Evolutionary conservation across 2,113 vertebrate species (phyloP).

Genomic region (Cyanoramphus novaezelandiae): DNA sequence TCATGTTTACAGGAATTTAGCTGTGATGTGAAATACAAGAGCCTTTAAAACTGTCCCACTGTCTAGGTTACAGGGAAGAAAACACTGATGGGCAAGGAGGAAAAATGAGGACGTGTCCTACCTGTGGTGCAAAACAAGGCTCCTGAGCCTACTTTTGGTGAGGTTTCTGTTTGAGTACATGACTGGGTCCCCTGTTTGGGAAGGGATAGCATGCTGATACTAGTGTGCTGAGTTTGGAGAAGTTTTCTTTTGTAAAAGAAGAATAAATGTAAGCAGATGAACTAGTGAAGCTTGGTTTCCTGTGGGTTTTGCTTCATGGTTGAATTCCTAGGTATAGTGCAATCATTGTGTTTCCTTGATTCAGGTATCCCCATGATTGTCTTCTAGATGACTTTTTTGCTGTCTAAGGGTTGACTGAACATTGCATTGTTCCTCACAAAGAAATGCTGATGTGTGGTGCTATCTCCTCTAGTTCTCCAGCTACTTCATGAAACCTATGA

Average conservation of each 20-base stretch:
- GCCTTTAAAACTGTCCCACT: not conserved
- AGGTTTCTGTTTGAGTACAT: not conserved
- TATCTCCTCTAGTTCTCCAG: not conserved
- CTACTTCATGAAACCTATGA: not conserved
- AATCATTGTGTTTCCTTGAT: not conserved
- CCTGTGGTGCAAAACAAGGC: not conserved
- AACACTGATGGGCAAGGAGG: not conserved
- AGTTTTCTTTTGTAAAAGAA: not conserved
- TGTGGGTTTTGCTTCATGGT: not conserved
- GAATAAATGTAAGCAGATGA: not conserved
- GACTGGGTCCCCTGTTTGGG: not conserved
- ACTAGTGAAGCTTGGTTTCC: not conserved
- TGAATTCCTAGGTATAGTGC: not conserved
- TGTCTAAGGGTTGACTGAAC: not conserved
- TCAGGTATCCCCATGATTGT: not conserved
- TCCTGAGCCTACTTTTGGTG: not conserved
- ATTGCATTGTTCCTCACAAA: not conserved
- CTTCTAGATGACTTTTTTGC: not conserved
- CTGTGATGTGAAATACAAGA: not conserved
- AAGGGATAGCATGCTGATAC: not conserved
- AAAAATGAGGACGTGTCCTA: not conserved
- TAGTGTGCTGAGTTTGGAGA: not conserved
- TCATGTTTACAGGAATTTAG: not conserved
- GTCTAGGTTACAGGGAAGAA: not conserved
- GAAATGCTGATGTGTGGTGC: not conserved